Evolutionary conservation across 2,797 vertebrate genomes (phyloP).

Genomic region (Podarcis siculus): DNA sequence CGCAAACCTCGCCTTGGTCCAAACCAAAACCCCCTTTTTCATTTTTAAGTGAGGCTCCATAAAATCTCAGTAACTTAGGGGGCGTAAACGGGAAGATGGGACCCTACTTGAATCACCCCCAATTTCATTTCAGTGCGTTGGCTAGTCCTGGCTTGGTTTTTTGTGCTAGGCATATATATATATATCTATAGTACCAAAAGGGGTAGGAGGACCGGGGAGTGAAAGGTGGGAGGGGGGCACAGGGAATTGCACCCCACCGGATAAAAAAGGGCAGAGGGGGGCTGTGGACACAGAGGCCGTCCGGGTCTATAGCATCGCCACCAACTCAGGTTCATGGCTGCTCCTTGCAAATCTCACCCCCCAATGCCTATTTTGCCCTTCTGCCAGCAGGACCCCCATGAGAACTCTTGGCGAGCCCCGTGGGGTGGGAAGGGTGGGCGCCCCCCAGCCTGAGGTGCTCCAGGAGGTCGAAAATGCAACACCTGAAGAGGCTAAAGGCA

Average conservation of each 20-base stretch:
- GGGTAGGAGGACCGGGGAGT: accelerated
- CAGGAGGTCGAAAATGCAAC: not conserved
- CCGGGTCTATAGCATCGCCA: too few species aligned
- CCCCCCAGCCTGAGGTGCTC: not conserved
- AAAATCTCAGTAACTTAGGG: not conserved
- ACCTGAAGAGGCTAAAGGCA: not conserved
- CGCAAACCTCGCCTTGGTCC: not conserved
- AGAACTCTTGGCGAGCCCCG: not conserved
- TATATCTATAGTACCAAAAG: not conserved
- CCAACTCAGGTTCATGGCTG: too few species aligned
- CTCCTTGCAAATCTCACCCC: not conserved
- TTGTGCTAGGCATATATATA: not conserved
- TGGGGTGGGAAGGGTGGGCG: not conserved
- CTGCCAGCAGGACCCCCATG: not conserved
- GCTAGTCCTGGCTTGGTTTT: not conserved
- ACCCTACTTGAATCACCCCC: too few species aligned
- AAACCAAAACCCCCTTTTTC: not conserved
- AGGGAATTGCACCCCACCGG: not conserved
- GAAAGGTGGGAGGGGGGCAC: not conserved
- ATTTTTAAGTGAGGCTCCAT: too few species aligned
- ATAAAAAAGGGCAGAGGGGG: not conserved
- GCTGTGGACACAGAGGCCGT: not conserved
- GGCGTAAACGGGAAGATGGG: not conserved
- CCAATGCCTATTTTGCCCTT: not conserved
- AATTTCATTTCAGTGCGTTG: not conserved